Percentiles rank a stretch among this genome's conserved stretches.
These are phyloP conservation scores for Alca torda DNA, from an alignment of 2,797 vertebrate species.

Conservation along the genomic window DNA sequence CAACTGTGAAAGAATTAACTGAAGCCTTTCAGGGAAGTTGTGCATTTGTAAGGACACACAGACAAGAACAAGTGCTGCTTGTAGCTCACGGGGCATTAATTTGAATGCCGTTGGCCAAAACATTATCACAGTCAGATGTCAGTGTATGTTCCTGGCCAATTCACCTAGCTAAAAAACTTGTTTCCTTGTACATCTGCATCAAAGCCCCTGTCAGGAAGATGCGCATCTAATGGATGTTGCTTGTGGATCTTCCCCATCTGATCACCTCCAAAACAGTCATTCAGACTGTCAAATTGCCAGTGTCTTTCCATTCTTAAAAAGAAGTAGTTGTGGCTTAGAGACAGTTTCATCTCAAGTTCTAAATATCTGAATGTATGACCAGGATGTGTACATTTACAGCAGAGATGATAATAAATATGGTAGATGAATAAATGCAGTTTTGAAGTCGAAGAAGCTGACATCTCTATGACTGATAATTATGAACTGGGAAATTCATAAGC, in stretches of 20 bases:
- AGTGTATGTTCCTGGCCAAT: neutral
- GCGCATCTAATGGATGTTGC: neutral
- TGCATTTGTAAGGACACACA: neutral
- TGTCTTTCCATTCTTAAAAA: neutral
- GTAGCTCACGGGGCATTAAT: neutral
- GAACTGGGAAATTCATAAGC: neutral
- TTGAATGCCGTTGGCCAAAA: neutral
- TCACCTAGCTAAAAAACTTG: neutral
- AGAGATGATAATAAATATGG: neutral
- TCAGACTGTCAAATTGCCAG: neutral
- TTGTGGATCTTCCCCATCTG: neutral
- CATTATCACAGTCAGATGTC: neutral
- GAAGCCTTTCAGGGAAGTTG: neutral
- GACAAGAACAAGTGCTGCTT: neutral
- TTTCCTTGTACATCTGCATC: neutral
- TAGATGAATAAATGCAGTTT: neutral
- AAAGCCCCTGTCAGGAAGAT: neutral
- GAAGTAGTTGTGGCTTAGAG: neutral
- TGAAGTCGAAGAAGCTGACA: neutral
- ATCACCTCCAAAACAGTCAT: neutral
- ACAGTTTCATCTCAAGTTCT: neutral
- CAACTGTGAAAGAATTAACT: conserved; percentile 7
- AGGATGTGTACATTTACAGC: neutral
- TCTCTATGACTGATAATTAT: neutral
- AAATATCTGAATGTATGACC: neutral